Evolutionary conservation across 2,797 vertebrate genomes (phyloP).

Genomic region (Muraenolepis orangiensis): DNA sequence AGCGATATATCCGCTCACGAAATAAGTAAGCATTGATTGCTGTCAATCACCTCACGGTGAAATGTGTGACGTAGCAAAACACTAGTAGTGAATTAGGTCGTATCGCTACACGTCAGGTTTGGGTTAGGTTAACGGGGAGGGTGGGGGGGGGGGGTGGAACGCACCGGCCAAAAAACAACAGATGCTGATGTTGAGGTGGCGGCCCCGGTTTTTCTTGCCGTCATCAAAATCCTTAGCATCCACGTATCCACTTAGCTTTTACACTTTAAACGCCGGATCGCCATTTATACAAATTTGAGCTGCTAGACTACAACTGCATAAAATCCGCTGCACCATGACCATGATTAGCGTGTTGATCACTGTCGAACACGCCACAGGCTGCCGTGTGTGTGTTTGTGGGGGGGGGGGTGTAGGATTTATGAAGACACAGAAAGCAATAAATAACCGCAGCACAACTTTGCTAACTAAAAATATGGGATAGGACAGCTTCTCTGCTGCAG

Average conservation of each 20-base stretch:
- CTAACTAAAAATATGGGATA: slow-evolving; percentile 41
- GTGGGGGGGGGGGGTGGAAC: neutral
- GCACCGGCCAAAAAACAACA: slow-evolving; percentile 43
- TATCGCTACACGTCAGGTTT: slow-evolving; percentile 35
- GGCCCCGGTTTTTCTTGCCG: slow-evolving; percentile 35
- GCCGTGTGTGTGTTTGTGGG: no score
- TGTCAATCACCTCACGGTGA: slow-evolving; percentile 48
- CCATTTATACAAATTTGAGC: neutral
- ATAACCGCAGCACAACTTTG: slow-evolving; percentile 43
- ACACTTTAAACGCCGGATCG: slow-evolving; percentile 1
- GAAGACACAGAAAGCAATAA: slow-evolving; percentile 27
- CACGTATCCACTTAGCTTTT: slow-evolving; percentile 44
- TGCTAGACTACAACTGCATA: neutral
- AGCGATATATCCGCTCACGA: slow-evolving; percentile 7
- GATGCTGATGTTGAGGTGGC: slow-evolving; percentile 47
- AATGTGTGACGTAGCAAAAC: slow-evolving; percentile 41
- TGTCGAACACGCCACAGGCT: slow-evolving; percentile 23
- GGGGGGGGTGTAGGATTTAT: slow-evolving; percentile 23
- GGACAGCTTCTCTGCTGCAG: slow-evolving; percentile 61
- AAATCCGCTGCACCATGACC: neutral
- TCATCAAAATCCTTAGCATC: slow-evolving; percentile 59
- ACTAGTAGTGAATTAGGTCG: slow-evolving; percentile 51
- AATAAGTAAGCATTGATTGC: slow-evolving; percentile 57
- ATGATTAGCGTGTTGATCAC: slow-evolving; percentile 34
- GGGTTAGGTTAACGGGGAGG: slow-evolving; percentile 8